Evolutionary conservation across 2,113 vertebrate genomes (phyloP), one percentile per base, ranked within the genome.

Genomic region (Pseudorectes ferrugineus): DNA sequence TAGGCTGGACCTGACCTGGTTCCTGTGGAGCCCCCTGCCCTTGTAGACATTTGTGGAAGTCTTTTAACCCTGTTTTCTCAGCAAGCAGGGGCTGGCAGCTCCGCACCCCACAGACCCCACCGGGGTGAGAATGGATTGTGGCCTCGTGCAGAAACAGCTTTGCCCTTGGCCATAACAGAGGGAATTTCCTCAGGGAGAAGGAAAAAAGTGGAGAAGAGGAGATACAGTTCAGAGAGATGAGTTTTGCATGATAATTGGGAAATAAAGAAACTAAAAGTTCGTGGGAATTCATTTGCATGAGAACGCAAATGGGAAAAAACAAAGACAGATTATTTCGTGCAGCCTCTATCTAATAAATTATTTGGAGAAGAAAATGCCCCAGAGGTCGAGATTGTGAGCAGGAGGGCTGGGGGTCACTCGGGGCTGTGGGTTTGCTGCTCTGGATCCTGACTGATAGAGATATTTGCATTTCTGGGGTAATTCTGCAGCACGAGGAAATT

Each of bases 251-350:
- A 85, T 73, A 92, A 89, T 70, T 49, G 83, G 79, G 83, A 95
- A 93, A 96, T 23, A 58, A 72, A 88, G 96, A 85, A 95, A 96
- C 72, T 20, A 95, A 88, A 93, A 96, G 87, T 96, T 95, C 42
- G 63, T 9, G 48, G 63, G 86, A 45, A 89, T 88, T 92, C 54
- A 84, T 95, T 92, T 94, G 79, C 86, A 80, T 89, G 84, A 80
- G 71, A 94, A 87, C 7, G 1, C 74, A 40, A 93, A 78, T 0
- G 48, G 77, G 10, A 12, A 42, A 55, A 55, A 62, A 66, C 88
- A 65, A 58, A 78, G 45, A 22, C 11, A 89, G 93, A 91, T 96
- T 75, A 90, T 88, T 90, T 96, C 21, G 12, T 57, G 73, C 85
- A 33, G 78, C 54, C 54, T 85, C 88, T 83, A 59, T 85, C 90